Percentiles rank a stretch among this genome's conserved stretches.
Evolutionary conservation across 2,113 vertebrate genomes (phyloP).

Genomic region (Coturnix japonica): DNA sequence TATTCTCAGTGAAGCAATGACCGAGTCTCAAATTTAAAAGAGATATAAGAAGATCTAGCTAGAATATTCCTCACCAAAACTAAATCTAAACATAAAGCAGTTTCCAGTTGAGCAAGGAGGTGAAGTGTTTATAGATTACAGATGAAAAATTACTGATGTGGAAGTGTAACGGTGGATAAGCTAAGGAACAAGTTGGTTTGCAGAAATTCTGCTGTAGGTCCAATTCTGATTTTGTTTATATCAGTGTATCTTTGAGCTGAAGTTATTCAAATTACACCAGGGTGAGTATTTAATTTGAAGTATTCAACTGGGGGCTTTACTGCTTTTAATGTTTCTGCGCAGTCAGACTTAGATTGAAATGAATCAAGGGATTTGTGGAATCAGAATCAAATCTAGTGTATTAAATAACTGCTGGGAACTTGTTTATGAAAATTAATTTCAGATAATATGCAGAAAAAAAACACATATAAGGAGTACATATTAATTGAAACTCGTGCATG

Average conservation of each 20-base stretch:
- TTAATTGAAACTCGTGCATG: conserved; percentile 2
- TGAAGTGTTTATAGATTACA: not conserved
- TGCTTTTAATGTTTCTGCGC: not conserved
- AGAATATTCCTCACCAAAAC: not conserved
- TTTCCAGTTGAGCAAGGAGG: not conserved
- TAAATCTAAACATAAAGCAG: not conserved
- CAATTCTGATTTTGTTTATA: not conserved
- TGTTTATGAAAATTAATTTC: conserved; percentile 53
- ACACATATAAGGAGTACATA: not conserved
- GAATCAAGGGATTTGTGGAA: not conserved
- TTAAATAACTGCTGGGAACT: conserved; percentile 33
- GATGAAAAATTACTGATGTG: not conserved
- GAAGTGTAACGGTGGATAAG: not conserved
- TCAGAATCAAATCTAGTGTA: not conserved
- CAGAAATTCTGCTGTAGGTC: not conserved
- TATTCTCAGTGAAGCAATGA: not conserved
- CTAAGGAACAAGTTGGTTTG: not conserved
- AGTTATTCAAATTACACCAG: not conserved
- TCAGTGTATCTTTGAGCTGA: not conserved
- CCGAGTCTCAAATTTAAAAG: not conserved
- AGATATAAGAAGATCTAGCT: not conserved
- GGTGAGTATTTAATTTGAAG: not conserved
- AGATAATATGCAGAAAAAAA: conserved; percentile 17
- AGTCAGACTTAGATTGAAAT: not conserved
- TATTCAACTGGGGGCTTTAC: not conserved